Percentiles rank a stretch among this genome's conserved stretches.
Conservation (phyloP, 2,888 invertebrate species). For the Eupithecia vulgata region DNA sequence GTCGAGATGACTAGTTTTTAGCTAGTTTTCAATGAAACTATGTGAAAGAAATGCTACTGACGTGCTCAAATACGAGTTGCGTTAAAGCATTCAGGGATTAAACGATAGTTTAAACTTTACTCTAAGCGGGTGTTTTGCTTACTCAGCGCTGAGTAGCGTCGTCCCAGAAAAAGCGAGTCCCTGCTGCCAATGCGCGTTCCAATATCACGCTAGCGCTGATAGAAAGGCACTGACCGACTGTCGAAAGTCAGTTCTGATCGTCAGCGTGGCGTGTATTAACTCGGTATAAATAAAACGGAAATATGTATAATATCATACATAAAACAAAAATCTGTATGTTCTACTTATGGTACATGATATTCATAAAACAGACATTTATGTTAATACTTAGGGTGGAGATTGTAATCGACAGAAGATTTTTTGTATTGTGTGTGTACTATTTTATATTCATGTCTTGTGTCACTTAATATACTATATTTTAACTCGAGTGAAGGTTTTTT, state of each 20-base stretch:
- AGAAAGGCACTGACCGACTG: neutral
- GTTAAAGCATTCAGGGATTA: neutral
- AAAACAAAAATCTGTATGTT: neutral
- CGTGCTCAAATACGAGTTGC: neutral
- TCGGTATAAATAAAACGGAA: neutral
- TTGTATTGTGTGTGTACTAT: neutral
- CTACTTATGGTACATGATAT: neutral
- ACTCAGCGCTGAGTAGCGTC: neutral
- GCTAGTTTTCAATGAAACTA: neutral
- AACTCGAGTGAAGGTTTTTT: neutral
- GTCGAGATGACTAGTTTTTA: neutral
- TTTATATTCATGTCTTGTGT: neutral
- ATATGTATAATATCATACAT: neutral
- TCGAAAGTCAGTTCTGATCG: neutral
- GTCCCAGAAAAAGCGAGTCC: neutral
- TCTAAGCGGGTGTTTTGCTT: no score
- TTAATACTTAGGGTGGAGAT: neutral
- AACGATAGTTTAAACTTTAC: neutral
- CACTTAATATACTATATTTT: neutral
- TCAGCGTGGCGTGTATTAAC: neutral
- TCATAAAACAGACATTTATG: neutral
- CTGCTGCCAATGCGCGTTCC: neutral
- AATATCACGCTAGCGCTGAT: neutral
- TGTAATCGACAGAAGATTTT: neutral
- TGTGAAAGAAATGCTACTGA: neutral